These are phyloP conservation scores for Xylophagus ater DNA, from an alignment of 2,888 invertebrate species.

Conservation along the genomic window DNA sequence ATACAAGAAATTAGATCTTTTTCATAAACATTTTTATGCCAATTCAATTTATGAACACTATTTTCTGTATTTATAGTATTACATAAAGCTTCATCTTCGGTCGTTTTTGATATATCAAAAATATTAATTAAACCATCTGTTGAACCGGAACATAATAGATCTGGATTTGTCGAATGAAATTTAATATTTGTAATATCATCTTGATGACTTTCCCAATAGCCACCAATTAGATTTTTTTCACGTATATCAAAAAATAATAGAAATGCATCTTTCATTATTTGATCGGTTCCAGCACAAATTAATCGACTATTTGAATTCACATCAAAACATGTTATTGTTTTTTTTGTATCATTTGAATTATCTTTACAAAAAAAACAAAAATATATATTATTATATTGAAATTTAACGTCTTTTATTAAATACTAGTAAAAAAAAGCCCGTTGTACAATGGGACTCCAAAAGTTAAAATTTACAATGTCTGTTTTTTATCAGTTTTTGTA, in stretches of 20 bases:
- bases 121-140: slow-evolving; percentile 77
- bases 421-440: no score
- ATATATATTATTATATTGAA: no score
- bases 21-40: slow-evolving; percentile 33
- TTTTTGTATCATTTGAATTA: slow-evolving; percentile 35
- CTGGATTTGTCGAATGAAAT: slow-evolving; percentile 58
- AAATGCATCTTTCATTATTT: slow-evolving; percentile 57
- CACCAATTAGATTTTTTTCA: slow-evolving; percentile 51
- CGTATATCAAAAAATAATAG: slow-evolving; percentile 74
- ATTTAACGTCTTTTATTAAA: slow-evolving; percentile 2
- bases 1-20: slow-evolving; percentile 50
- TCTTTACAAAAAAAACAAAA: no score
- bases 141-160: slow-evolving; percentile 62
- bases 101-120: slow-evolving; percentile 59
- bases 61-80: slow-evolving; percentile 69
- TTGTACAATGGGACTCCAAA: no score
- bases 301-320: slow-evolving; percentile 57
- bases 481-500: no score
- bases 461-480: no score
- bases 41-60: slow-evolving; percentile 54
- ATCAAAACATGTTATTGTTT: slow-evolving; percentile 61
- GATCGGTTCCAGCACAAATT: slow-evolving; percentile 64
- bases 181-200: slow-evolving; percentile 67
- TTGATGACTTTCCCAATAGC: slow-evolving; percentile 73
- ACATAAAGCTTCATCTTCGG: slow-evolving; percentile 69